Evolutionary conservation across 1,140 invertebrate genomes (phyloP), one percentile per base, ranked within the genome.

Genomic region (Goniozus legneri): DNA sequence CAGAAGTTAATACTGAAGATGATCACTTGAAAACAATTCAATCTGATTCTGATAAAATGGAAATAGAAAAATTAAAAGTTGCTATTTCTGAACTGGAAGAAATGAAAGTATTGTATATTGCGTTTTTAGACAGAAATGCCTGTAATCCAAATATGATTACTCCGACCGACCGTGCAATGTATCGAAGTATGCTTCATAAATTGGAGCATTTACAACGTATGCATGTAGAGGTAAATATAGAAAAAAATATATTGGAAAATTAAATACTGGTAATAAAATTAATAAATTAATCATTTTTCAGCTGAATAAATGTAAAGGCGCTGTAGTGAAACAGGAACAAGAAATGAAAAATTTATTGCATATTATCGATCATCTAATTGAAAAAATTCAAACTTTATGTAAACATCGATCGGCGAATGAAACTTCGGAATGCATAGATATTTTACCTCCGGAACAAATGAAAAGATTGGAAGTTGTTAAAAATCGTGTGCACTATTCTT

Each of bases 341-440:
- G 45, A 47, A 34, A 38, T 47, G 27, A 47, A 47, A 15, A 36
- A 47, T 24, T 13, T 47, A 13, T 21, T 47, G 15, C 24, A 20
- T n/a, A 47, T 38, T 14, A 15, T 47, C 22, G 45, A 47, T n/a
- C 15, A 24, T 13, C 32, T 47, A 35, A 44, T 33, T 32, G 30
- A 19, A 14, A 33, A 37, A 33, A 15, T 22, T 24, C 15, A 45
- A 8, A 35, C 14, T 34, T 31, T 19, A 14, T 22, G 27, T 10
- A 21, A 24, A 27, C 13, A 39, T 24, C 22, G 15, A 15, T 24
- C 33, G 8, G 21, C 21, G 19, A 20, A 45, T 24, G 43, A 33
- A 19, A 14, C 27, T 18, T 33, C 43, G n/a, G 43, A 45, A 14
- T 31, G 43, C 21, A 31, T 33, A 14, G 43, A 45, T 27, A 18